A percentile compares a stretch with the other conserved stretches of the same genome.
Conservation (phyloP, 2,113 vertebrate genomes). For the Cyanoramphus novaezelandiae region DNA sequence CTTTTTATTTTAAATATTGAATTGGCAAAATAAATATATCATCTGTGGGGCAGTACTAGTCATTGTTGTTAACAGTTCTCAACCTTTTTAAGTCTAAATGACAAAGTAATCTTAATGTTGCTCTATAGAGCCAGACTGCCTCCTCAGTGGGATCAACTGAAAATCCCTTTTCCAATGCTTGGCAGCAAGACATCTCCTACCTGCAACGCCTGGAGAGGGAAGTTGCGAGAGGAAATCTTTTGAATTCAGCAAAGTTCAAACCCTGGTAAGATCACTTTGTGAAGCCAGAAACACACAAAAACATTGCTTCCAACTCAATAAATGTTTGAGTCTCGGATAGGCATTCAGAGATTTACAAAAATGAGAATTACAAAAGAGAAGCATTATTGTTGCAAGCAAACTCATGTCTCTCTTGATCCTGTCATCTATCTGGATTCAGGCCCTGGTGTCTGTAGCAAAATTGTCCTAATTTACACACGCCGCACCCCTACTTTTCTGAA, state of each 20-base stretch:
- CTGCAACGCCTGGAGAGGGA: not conserved
- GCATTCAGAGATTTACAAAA: not conserved
- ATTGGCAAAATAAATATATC: not conserved
- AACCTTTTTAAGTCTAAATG: not conserved
- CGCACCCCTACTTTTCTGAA: not conserved
- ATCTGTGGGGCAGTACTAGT: not conserved
- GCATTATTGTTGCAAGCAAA: not conserved
- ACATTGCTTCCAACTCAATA: not conserved
- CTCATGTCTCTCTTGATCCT: not conserved
- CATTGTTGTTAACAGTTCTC: not conserved
- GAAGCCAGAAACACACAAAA: not conserved
- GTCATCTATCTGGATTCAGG: not conserved
- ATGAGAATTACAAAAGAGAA: not conserved
- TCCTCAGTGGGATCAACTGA: not conserved
- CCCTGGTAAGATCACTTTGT: not conserved
- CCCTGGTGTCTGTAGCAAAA: not conserved
- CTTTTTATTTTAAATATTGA: not conserved
- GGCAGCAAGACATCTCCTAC: not conserved
- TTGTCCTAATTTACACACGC: not conserved
- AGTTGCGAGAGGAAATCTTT: not conserved
- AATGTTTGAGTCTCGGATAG: not conserved
- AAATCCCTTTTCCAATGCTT: not conserved
- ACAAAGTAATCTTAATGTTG: not conserved
- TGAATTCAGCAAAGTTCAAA: not conserved
- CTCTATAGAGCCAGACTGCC: not conserved